These are phyloP conservation scores for Channallabes apus DNA, from an alignment of 2,797 vertebrate genomes.

Conservation along the genomic window DNA sequence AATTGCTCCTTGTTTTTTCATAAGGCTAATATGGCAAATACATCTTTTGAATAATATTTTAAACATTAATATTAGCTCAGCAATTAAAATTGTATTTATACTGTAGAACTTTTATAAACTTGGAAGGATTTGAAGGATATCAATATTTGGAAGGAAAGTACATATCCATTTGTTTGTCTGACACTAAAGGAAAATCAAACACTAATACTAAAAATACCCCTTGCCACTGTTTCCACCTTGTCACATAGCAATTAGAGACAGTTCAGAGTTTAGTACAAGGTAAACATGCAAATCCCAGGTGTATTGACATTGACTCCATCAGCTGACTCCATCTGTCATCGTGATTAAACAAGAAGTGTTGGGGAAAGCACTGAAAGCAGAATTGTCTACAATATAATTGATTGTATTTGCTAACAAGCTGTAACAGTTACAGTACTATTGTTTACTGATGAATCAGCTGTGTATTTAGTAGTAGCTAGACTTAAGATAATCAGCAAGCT, in stretches of 20 bases:
- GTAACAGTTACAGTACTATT: background rate
- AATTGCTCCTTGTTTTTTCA: background rate
- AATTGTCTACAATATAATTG: background rate
- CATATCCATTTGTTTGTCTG: background rate
- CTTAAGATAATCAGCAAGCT: background rate
- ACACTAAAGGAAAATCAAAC: background rate
- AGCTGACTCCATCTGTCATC: background rate
- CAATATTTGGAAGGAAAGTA: background rate
- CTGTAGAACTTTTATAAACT: background rate
- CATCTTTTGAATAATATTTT: background rate
- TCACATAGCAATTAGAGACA: slow-evolving; percentile 1
- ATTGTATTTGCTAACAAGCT: background rate
- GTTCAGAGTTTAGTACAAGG: background rate
- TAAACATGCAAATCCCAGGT: slow-evolving; percentile 9
- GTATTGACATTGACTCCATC: background rate
- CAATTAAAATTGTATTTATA: no score
- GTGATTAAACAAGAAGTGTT: background rate
- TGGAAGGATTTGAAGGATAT: no score
- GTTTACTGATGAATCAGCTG: background rate
- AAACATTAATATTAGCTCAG: background rate
- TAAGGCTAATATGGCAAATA: background rate
- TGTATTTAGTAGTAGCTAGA: background rate
- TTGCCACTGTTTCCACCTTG: background rate
- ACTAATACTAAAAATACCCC: background rate
- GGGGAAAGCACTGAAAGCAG: background rate